A percentile compares a stretch with the other conserved stretches of the same genome.
Conservation (phyloP, 2,797 vertebrate genomes). For the Anguilla pacifica region DNA sequence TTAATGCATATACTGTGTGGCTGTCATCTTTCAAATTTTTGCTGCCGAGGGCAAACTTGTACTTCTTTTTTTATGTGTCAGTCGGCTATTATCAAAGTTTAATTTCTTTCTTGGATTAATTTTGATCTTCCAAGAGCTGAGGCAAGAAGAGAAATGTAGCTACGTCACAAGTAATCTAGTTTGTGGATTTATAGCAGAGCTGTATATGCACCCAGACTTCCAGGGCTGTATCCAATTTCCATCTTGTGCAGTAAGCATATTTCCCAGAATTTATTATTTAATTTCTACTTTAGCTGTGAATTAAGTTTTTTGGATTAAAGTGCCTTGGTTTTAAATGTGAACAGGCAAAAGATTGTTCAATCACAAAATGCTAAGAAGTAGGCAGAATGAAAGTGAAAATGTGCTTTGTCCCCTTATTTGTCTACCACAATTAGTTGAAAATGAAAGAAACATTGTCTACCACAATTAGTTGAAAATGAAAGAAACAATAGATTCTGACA, state of each 20-base stretch:
- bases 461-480: background rate
- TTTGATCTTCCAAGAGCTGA: slow-evolving; percentile 48
- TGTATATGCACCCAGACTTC: slow-evolving; percentile 50
- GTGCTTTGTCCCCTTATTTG: background rate
- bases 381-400: slow-evolving; percentile 37
- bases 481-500: background rate
- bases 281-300: slow-evolving; percentile 48
- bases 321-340: slow-evolving; percentile 50
- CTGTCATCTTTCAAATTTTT: slow-evolving; percentile 64
- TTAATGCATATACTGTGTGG: slow-evolving; percentile 45
- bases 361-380: slow-evolving; percentile 47
- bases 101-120: slow-evolving; percentile 67
- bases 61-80: slow-evolving; percentile 52
- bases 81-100: slow-evolving; percentile 61
- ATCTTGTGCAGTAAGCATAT: slow-evolving; percentile 63
- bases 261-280: slow-evolving; percentile 61
- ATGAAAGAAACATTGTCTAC: background rate
- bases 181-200: slow-evolving; percentile 61
- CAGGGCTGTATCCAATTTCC: slow-evolving; percentile 49
- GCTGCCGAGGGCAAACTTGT: slow-evolving; percentile 63
- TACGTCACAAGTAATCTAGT: slow-evolving; percentile 69
- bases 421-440: background rate
- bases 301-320: slow-evolving; percentile 60
- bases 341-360: slow-evolving; percentile 56
- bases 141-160: slow-evolving; percentile 60